phyloP scores from a whole-genome alignment of 2,888 invertebrate species.

The Onchidella celtica region DNA sequence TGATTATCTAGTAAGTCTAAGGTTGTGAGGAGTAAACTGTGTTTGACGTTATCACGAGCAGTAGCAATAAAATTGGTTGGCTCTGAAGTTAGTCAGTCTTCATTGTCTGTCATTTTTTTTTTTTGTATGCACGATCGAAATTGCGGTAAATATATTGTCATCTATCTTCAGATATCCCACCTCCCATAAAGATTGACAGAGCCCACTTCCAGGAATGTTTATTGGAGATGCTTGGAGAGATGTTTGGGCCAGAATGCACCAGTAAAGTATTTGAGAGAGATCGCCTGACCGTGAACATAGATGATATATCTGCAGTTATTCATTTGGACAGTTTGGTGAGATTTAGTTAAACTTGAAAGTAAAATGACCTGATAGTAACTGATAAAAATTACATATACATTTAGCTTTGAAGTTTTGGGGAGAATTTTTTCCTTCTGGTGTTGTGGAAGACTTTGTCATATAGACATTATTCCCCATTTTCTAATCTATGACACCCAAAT shows the following conservation, averaged over 20 bases:
- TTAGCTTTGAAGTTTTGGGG: neutral
- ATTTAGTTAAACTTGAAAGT: too few species aligned
- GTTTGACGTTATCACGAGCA: neutral
- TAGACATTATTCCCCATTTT: too few species aligned
- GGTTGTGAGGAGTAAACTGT: too few species aligned
- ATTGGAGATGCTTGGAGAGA: slow-evolving; percentile 94
- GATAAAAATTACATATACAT: neutral
- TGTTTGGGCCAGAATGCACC: slow-evolving; percentile 96
- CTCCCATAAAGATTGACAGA: slow-evolving; percentile 88
- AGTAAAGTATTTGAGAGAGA: slow-evolving; percentile 96
- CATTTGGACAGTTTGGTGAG: slow-evolving; percentile 89
- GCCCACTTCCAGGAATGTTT: slow-evolving; percentile 95
- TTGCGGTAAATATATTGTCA: neutral
- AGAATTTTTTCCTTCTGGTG: neutral
- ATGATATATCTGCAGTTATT: slow-evolving; percentile 91
- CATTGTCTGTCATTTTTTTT: too few species aligned
- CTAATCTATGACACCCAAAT: too few species aligned
- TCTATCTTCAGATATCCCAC: slow-evolving; percentile 64
- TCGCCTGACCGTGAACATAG: slow-evolving; percentile 90
- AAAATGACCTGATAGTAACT: neutral
- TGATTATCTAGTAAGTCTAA: too few species aligned
- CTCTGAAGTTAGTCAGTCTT: too few species aligned
- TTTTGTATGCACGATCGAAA: too few species aligned
- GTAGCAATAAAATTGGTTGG: neutral
- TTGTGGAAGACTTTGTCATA: too few species aligned